Base-by-base conservation (phyloP, 2,888 invertebrate genomes). In the Leptinotarsa tumamoca region DNA sequence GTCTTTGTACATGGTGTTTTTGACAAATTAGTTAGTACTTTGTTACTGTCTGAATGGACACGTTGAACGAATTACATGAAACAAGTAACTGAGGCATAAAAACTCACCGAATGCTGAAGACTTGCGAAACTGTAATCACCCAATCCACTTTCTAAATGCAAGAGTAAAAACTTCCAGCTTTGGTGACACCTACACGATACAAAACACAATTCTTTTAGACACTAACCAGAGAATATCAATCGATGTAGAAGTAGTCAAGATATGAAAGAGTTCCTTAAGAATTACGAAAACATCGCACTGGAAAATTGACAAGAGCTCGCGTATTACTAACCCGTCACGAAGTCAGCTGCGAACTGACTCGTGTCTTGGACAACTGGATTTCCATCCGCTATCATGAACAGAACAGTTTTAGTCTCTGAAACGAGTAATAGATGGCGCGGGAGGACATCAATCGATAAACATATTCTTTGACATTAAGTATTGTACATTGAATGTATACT, bases 61-160 rank as follows among this genome's bases (percentile, higher is more conserved):
- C 54, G 54, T 54, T 54, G 7, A 10, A 4, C 10, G 10, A 54
- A 18, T n/a, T 54, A 54, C 13, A 10, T 54, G 18, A 54, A 54
- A 54, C 18, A 3, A 18, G 54, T 18, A 54, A 54, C 54, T 75
- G 68, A 84, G 43, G 3, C 43, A 43, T 43, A 43, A 43, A 33
- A 43, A 43, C 87, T 87, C 79, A 87, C 87, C 87, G 82, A 86
- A 84, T 84, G 78, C 80, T 73, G 83, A 83, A 81, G 83, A 82
- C 84, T 86, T 86, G 87, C 85, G 84, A 85, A 87, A 87, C 83
- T 84, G 84, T 85, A 74, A 74, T 78, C 80, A 83, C 84, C 85
- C 85, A 87, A 87, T 85, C 87, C 87, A 87, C 87, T 87, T 88
- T 87, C 87, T 88, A 87, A 81, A 83, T 84, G 84, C 85, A 54